Conservation (phyloP, 1,140 invertebrate genomes). For the Eriocheir sinensis region DNA sequence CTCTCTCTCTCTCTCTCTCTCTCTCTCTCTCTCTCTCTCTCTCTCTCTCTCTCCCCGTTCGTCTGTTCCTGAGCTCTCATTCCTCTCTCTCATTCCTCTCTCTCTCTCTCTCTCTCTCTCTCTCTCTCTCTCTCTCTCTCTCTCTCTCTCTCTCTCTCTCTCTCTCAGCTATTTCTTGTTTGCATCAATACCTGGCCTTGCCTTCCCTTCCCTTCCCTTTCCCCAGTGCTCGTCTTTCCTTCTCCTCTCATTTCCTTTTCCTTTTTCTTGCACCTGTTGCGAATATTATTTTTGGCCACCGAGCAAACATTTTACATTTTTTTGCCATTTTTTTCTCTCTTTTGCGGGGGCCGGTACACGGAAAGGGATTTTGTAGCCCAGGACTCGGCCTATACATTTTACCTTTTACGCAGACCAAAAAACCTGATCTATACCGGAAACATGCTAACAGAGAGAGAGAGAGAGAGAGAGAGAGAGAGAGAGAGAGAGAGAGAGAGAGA, state of each 20-base stretch:
- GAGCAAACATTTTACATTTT: not conserved
- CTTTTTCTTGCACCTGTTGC: not conserved
- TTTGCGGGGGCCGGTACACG: not conserved
- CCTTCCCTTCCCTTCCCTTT: too few species aligned
- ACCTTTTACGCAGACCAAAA: too few species aligned
- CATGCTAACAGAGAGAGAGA: not conserved
- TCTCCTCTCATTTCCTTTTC: not conserved
- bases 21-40: slow-evolving; percentile 22
- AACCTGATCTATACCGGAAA: too few species aligned
- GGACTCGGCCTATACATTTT: too few species aligned
- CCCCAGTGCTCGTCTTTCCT: too few species aligned
- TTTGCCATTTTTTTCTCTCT: not conserved
- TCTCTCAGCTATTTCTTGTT: not conserved
- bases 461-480: slow-evolving; percentile 22
- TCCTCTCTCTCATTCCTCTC: not conserved
- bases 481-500: slow-evolving; percentile 22
- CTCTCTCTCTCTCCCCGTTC: not conserved
- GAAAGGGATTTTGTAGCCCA: not conserved
- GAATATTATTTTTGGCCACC: not conserved
- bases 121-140: too few species aligned
- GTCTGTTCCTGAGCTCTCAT: not conserved
- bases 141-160: not conserved
- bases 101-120: too few species aligned
- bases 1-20: slow-evolving; percentile 20
- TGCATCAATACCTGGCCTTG: too few species aligned